phyloP scores from a whole-genome alignment of 1,140 invertebrate genomes.

The Pygmarrhopalites habei region DNA sequence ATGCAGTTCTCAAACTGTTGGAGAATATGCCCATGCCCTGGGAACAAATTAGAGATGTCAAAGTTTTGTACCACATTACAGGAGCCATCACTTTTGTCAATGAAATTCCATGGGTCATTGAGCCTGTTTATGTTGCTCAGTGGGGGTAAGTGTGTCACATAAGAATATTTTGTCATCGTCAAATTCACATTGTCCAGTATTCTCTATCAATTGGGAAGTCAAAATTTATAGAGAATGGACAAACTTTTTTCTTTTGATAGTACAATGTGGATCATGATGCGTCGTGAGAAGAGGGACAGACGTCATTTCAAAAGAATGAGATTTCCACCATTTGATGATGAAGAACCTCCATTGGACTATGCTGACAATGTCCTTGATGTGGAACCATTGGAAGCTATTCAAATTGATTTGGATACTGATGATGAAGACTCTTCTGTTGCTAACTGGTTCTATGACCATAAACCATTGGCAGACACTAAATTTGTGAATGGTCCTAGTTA shows the following conservation, averaged over 20 bases:
- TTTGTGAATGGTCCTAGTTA: slow-evolving; percentile 96
- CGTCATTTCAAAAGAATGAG: slow-evolving; percentile 99
- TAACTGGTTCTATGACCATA: slow-evolving; percentile 98
- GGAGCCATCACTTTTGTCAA: slow-evolving; percentile 99
- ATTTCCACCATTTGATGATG: slow-evolving; percentile 99
- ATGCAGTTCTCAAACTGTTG: slow-evolving; percentile 95
- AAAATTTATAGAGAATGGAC: too few relatives aligned
- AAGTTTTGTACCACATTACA: slow-evolving; percentile 95
- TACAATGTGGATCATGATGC: slow-evolving; percentile 99
- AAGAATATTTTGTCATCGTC: too few relatives aligned
- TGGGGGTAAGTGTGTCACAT: slow-evolving; percentile 91
- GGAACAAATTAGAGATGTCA: slow-evolving; percentile 98
- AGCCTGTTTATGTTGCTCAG: slow-evolving; percentile 97
- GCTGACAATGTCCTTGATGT: slow-evolving; percentile 98
- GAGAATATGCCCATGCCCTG: slow-evolving; percentile 99
- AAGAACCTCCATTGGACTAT: slow-evolving; percentile 98
- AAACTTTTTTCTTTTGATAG: too few relatives aligned
- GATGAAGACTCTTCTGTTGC: slow-evolving; percentile 89
- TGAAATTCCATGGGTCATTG: slow-evolving; percentile 99
- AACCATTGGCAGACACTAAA: slow-evolving; percentile 84
- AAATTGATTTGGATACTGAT: slow-evolving; percentile 93
- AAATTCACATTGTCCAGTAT: too few relatives aligned
- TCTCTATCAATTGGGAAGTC: too few relatives aligned
- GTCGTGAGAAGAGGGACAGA: slow-evolving; percentile 95
- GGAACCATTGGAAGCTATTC: slow-evolving; percentile 96